Conservation (phyloP, 2,888 invertebrate species). For the Tribolium freemani region DNA sequence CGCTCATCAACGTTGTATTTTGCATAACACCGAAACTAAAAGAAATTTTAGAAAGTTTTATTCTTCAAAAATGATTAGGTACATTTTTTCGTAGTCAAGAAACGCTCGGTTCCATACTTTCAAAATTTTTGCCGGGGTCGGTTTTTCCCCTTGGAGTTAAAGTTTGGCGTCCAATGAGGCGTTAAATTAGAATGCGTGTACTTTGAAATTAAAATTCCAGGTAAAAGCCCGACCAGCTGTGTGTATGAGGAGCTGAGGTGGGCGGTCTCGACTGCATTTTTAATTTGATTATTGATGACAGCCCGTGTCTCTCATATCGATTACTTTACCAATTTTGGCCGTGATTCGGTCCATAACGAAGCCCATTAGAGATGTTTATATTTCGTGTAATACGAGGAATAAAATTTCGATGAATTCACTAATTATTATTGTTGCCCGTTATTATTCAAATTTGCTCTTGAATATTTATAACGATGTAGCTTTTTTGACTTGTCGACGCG, state of each 20-base stretch:
- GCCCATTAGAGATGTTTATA: constrained; percentile 36
- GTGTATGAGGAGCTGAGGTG: constrained; percentile 13
- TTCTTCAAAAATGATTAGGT: too few species aligned
- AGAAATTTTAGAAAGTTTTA: too few species aligned
- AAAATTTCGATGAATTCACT: constrained; percentile 20
- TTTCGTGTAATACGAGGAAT: constrained; percentile 40
- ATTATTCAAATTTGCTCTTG: not conserved
- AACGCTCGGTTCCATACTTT: too few species aligned
- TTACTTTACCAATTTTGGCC: constrained; percentile 37
- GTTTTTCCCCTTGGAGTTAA: not conserved
- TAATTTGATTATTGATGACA: constrained; percentile 42
- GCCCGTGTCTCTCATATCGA: constrained; percentile 37
- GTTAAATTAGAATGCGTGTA: constrained; percentile 38
- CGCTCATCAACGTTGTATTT: too few species aligned
- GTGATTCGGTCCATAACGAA: constrained; percentile 37
- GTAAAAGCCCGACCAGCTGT: constrained; percentile 28
- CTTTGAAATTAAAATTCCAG: constrained; percentile 36
- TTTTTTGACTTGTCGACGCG: not conserved
- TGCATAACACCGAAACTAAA: too few species aligned
- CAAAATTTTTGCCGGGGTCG: too few species aligned
- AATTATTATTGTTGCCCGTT: constrained; percentile 6
- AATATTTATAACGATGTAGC: not conserved
- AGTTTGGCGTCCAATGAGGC: constrained; percentile 23
- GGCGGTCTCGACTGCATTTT: constrained; percentile 32
- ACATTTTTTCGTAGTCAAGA: too few species aligned